Evolutionary conservation across 2,113 vertebrate species (phyloP).

Genomic region (Alethe castanea): DNA sequence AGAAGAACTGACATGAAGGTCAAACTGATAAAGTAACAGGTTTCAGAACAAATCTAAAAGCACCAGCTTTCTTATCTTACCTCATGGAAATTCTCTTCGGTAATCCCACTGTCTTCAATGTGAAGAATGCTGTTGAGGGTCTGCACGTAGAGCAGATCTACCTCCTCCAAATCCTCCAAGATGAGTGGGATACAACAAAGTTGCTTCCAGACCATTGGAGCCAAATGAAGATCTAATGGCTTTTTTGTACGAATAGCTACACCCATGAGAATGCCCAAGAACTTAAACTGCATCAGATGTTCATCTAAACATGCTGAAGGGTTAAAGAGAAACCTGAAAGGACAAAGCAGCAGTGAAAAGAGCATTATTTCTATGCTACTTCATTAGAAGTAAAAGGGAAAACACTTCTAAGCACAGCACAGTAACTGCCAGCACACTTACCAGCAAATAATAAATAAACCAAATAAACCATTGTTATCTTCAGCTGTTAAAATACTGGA

Average conservation of each 20-base stretch:
- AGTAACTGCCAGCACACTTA: background rate
- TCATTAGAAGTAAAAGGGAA: background rate
- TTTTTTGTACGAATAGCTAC: slow-evolving; percentile 88
- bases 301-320: slow-evolving; percentile 83
- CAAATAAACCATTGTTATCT: background rate
- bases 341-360: background rate
- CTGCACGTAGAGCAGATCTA: slow-evolving; percentile 86
- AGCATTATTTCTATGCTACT: background rate
- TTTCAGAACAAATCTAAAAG: background rate
- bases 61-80: background rate
- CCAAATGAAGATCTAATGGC: slow-evolving; percentile 84
- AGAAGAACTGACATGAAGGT: background rate
- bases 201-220: slow-evolving; percentile 86
- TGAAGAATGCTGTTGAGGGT: slow-evolving; percentile 90
- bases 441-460: background rate
- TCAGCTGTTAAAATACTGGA: background rate
- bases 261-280: slow-evolving; percentile 87
- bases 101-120: slow-evolving; percentile 90
- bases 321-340: slow-evolving; percentile 82
- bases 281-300: slow-evolving; percentile 85
- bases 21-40: background rate
- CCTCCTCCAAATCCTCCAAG: slow-evolving; percentile 85
- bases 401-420: background rate
- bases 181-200: slow-evolving; percentile 84
- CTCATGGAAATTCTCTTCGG: slow-evolving; percentile 88